Percentiles rank a stretch among this genome's conserved stretches.
phyloP scores from a whole-genome alignment of 2,797 vertebrate species.

The Eremophila alpestris region DNA sequence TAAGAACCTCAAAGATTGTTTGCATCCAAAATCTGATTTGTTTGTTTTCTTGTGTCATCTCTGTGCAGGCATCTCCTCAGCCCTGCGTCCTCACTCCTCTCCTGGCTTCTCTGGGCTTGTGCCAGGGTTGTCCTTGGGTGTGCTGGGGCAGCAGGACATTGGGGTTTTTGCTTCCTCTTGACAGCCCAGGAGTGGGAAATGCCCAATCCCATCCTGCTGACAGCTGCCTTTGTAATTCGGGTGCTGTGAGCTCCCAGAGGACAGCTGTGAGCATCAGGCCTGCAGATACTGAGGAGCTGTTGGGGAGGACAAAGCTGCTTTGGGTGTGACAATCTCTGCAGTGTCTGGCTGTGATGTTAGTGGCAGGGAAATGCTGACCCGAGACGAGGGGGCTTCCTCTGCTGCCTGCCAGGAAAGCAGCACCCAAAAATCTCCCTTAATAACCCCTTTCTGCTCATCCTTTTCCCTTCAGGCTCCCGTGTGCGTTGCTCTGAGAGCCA shows the following conservation, averaged over 20 bases:
- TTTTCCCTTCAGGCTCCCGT: not conserved
- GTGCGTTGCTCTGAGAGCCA: not conserved
- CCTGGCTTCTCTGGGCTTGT: not conserved
- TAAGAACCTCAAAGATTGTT: not conserved
- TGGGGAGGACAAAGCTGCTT: not conserved
- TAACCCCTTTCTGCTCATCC: not conserved
- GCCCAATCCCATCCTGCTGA: not conserved
- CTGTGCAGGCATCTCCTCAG: not conserved
- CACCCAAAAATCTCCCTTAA: not conserved
- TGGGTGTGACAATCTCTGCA: not conserved
- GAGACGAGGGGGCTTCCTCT: fast-evolving
- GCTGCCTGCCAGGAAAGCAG: not conserved
- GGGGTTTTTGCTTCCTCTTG: not conserved
- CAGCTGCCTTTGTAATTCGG: not conserved
- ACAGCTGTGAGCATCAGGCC: not conserved
- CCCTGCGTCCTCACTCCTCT: not conserved
- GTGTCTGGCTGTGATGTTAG: not conserved
- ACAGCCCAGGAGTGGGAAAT: not conserved
- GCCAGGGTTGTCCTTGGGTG: not conserved
- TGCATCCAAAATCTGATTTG: not conserved
- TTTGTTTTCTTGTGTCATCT: not conserved
- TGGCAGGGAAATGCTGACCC: not conserved
- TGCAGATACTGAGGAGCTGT: not conserved
- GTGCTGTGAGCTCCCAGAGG: not conserved
- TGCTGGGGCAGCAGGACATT: not conserved